phyloP scores from a whole-genome alignment of 2,797 vertebrate genomes.

The Argentina silus region DNA sequence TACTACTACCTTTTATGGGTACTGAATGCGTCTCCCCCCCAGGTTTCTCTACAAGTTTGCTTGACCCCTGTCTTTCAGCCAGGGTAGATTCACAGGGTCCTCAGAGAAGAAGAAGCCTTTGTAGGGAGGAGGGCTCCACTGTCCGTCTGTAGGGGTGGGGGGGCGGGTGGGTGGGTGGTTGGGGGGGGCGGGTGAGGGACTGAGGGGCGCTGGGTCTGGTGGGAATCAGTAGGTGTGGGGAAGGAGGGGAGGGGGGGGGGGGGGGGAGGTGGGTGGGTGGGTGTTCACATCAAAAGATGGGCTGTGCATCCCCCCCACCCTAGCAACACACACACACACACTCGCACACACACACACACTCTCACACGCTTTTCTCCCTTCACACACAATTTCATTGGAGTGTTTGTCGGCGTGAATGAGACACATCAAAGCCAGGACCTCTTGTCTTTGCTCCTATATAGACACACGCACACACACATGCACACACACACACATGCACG shows the following conservation, averaged over 20 bases:
- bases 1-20: background rate
- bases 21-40: background rate
- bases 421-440: constrained; percentile 86
- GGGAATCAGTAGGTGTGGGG: no score
- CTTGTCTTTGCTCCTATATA: constrained; percentile 78
- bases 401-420: constrained; percentile 82
- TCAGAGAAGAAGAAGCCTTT: constrained; percentile 37
- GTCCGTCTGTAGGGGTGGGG: background rate
- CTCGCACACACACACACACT: constrained; percentile 39
- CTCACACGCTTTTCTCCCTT: constrained; percentile 51
- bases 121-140: constrained; percentile 18
- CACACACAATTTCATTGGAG: constrained; percentile 75
- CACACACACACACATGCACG: constrained; percentile 28
- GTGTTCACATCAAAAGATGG: constrained; percentile 77
- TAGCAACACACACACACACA: constrained; percentile 34
- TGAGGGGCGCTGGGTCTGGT: no score
- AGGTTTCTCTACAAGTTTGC: constrained; percentile 51
- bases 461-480: constrained; percentile 32
- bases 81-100: constrained; percentile 65
- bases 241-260: constrained; percentile 9
- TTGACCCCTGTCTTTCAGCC: constrained; percentile 59
- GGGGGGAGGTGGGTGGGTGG: constrained; percentile 38
- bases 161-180: constrained; percentile 1
- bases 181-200: background rate
- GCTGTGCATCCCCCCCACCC: constrained; percentile 46